Evolutionary conservation across 2,113 vertebrate species (phyloP).

Genomic region (Heteronetta atricapilla): DNA sequence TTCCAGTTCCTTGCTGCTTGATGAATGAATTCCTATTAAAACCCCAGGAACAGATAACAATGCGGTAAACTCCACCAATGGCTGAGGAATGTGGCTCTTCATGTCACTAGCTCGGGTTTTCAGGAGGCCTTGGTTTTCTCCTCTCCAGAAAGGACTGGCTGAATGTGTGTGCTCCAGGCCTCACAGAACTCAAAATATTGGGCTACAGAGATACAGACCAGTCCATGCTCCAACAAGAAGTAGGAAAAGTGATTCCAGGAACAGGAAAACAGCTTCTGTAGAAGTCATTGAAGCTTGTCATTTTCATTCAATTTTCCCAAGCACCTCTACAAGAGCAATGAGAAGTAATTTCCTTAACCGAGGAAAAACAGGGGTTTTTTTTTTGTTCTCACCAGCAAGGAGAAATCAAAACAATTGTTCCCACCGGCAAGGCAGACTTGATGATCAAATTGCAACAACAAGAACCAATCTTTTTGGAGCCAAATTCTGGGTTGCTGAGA

Average conservation of each 20-base stretch:
- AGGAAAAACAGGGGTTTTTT: not conserved
- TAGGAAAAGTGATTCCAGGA: not conserved
- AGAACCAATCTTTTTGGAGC: not conserved
- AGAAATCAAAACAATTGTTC: not conserved
- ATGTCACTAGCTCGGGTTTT: not conserved
- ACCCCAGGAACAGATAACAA: not conserved
- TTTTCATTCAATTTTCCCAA: not conserved
- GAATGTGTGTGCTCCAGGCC: not conserved
- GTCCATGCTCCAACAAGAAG: not conserved
- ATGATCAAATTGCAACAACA: not conserved
- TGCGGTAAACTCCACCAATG: not conserved
- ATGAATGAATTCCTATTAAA: not conserved
- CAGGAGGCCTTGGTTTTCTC: not conserved
- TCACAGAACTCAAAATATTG: not conserved
- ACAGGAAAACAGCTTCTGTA: not conserved
- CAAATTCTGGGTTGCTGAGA: not conserved
- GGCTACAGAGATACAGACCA: not conserved
- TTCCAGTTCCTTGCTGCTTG: not conserved
- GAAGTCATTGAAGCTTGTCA: not conserved
- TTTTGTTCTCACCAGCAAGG: not conserved
- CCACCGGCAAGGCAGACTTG: not conserved
- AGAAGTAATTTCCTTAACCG: not conserved
- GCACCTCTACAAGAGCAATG: not conserved
- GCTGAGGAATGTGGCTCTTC: not conserved
- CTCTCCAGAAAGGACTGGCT: not conserved